Evolutionary conservation across 35 echinoderm and acorn worm species (phyloP).

Genomic region (Ophiothrix spiculata): DNA sequence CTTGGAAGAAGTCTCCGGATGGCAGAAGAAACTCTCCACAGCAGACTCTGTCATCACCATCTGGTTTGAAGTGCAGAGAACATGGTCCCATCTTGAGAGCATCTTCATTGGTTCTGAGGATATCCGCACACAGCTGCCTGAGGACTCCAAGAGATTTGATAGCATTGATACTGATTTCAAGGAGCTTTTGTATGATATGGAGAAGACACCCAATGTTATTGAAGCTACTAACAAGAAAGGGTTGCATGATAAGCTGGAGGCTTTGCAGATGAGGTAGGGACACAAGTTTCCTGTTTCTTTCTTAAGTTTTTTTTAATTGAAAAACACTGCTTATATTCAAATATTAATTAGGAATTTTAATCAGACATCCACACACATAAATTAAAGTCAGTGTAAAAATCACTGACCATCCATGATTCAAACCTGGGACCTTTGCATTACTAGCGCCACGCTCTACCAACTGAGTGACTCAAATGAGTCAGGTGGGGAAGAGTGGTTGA

Average conservation of each 20-base stretch:
- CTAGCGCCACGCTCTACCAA: no score
- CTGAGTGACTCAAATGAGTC: no score
- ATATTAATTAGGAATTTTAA: no score
- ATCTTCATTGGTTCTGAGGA: slow-evolving; percentile 99
- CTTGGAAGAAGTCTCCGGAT: slow-evolving; percentile 94
- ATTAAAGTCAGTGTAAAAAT: no score
- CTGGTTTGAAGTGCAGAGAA: slow-evolving; percentile 99
- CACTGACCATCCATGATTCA: no score
- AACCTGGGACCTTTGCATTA: no score
- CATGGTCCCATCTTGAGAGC: slow-evolving; percentile 99
- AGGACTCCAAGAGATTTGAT: slow-evolving; percentile 97
- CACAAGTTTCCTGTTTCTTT: no score
- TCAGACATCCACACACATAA: no score
- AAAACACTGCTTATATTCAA: no score
- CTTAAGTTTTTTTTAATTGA: no score
- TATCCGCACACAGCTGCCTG: slow-evolving; percentile 92
- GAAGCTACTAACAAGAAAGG: slow-evolving; percentile 90
- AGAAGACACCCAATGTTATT: slow-evolving; percentile 98
- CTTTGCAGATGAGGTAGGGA: slow-evolving; percentile 72
- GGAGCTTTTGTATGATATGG: slow-evolving; percentile 77
- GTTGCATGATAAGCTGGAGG: slow-evolving; percentile 82
- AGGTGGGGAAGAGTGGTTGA: no score
- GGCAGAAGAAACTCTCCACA: slow-evolving; percentile 98
- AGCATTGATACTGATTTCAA: slow-evolving; percentile 92
- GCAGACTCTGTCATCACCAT: slow-evolving; percentile 97